Conservation (phyloP, 2,797 vertebrate species). For the Artibeus lituratus region DNA sequence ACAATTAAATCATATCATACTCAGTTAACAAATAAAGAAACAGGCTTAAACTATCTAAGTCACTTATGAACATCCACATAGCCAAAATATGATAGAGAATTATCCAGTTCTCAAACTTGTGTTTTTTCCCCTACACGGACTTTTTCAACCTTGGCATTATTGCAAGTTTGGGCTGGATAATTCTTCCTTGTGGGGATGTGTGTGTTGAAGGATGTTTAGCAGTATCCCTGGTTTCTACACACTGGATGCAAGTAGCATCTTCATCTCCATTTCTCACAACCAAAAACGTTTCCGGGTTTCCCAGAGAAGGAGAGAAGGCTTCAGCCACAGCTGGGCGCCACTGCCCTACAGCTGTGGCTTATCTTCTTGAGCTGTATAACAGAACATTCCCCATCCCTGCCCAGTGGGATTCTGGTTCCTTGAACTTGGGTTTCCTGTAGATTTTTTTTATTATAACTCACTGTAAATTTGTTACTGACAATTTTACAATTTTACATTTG, state of each 20-base stretch:
- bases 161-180: not conserved
- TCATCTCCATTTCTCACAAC: not conserved
- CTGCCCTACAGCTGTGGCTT: not conserved
- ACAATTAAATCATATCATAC: not conserved
- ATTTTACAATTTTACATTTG: not conserved
- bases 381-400: not conserved
- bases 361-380: not conserved
- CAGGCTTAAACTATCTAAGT: not conserved
- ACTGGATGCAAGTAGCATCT: not conserved
- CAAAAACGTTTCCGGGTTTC: not conserved
- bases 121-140: not conserved
- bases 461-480: not conserved
- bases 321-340: not conserved
- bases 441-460: not conserved
- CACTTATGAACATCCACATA: not conserved
- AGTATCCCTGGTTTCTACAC: not conserved
- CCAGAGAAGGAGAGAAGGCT: not conserved
- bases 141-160: not conserved
- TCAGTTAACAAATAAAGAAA: not conserved
- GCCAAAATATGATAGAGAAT: not conserved
- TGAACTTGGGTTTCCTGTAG: not conserved
- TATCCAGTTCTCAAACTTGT: not conserved
- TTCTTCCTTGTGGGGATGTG: not conserved
- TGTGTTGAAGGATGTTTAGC: not conserved
- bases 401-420: not conserved